A percentile compares a stretch with the other conserved stretches of the same genome.
These are phyloP conservation scores for Auanema sp. DNA, from an alignment of 2,888 invertebrate species.

Conservation along the genomic window DNA sequence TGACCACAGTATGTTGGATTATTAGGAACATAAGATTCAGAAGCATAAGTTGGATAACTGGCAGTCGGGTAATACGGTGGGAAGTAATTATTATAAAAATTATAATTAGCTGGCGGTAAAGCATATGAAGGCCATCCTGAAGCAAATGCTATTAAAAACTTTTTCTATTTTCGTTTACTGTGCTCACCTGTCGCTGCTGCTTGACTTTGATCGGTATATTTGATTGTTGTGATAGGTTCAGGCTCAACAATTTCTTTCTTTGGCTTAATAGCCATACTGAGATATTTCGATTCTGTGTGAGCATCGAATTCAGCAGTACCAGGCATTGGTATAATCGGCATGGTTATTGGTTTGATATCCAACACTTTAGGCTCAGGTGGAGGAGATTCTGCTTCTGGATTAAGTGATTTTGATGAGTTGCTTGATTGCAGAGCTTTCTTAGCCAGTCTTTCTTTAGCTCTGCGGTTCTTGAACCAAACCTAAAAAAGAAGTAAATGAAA, in stretches of 20 bases:
- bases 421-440: conserved; percentile 25
- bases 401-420: not conserved
- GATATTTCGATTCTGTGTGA: conserved; percentile 30
- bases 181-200: not conserved
- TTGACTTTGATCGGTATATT: not conserved
- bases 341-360: conserved; percentile 23
- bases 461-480: conserved; percentile 59
- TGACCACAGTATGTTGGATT: conserved; percentile 25
- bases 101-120: conserved; percentile 15
- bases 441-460: conserved; percentile 48
- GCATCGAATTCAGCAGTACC: conserved; percentile 40
- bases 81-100: conserved; percentile 20
- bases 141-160: not conserved
- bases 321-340: conserved; percentile 32
- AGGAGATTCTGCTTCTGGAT: conserved; percentile 25
- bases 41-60: conserved; percentile 18
- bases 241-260: too few species aligned
- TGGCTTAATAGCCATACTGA: not conserved
- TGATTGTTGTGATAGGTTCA: too few species aligned
- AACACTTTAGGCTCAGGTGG: conserved; percentile 26
- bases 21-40: conserved; percentile 33
- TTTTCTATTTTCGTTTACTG: not conserved
- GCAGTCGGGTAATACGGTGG: conserved; percentile 12
- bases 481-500: conserved; percentile 21
- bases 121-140: not conserved